These are phyloP conservation scores for Bathynomus jamesi DNA, from an alignment of 1,140 invertebrate genomes.

Conservation along the genomic window DNA sequence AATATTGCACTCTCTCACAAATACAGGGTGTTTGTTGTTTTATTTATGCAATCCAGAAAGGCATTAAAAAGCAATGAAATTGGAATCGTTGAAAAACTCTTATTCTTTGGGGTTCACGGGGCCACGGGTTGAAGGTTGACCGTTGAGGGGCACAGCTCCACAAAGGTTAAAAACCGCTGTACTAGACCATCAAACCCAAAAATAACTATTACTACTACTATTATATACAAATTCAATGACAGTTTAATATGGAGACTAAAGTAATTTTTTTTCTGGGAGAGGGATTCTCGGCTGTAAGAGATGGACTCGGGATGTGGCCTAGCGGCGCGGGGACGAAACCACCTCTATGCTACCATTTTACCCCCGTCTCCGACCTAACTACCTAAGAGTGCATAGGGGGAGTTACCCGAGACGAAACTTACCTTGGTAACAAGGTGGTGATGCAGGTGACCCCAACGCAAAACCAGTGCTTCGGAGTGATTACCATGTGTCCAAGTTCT, in stretches of 20 bases:
- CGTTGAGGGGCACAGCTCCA: no score
- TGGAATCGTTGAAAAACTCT: no score
- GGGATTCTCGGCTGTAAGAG: neutral
- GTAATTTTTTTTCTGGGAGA: neutral
- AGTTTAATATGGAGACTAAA: neutral
- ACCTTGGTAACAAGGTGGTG: slow-evolving; percentile 77
- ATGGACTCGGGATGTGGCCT: neutral
- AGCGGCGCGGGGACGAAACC: neutral
- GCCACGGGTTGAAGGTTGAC: no score
- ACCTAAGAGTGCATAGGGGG: neutral
- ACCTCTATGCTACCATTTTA: no score
- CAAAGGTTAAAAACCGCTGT: no score
- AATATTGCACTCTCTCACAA: no score
- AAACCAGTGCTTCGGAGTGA: slow-evolving; percentile 68
- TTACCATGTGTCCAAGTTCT: slow-evolving; percentile 71
- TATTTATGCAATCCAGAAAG: no score
- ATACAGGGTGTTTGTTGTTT: no score
- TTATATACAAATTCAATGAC: neutral
- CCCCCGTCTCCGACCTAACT: neutral
- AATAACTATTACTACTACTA: no score
- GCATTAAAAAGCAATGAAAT: no score
- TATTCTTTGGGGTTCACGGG: no score
- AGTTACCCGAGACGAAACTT: slow-evolving; percentile 37
- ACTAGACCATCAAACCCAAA: no score
- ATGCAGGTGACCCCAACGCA: slow-evolving; percentile 65